These are phyloP conservation scores for Episyrphus balteatus DNA, from an alignment of 1,140 invertebrate genomes.

Conservation along the genomic window DNA sequence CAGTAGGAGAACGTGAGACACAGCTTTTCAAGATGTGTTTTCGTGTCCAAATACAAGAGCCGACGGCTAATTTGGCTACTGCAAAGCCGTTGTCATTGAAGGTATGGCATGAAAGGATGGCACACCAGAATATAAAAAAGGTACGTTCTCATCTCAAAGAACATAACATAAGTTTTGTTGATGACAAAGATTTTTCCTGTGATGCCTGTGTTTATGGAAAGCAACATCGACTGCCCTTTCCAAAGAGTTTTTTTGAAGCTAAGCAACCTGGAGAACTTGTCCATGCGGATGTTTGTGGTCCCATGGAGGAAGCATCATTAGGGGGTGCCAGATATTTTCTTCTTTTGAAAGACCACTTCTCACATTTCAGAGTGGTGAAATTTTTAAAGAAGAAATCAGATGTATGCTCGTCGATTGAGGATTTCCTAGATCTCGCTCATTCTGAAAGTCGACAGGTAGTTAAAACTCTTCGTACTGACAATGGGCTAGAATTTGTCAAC, in stretches of 20 bases:
- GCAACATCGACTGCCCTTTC: constrained; percentile 23
- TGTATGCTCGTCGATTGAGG: constrained; percentile 19
- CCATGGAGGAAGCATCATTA: constrained; percentile 31
- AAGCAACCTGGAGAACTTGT: constrained; percentile 30
- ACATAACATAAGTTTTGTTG: no score
- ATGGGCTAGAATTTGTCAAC: constrained; percentile 36
- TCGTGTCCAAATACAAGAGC: no score
- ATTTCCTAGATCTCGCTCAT: constrained; percentile 27
- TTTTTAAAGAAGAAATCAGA: constrained; percentile 37
- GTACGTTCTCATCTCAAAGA: no score
- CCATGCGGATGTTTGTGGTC: constrained; percentile 36
- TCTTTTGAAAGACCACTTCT: constrained; percentile 36
- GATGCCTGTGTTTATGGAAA: constrained; percentile 35
- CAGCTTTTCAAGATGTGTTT: no score
- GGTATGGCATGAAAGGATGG: no score
- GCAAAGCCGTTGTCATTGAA: no score
- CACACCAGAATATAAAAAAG: no score
- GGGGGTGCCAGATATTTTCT: constrained; percentile 27
- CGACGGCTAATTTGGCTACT: no score
- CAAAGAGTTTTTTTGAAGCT: no score
- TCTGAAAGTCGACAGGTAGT: constrained; percentile 25
- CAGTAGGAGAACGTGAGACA: constrained; percentile 26
- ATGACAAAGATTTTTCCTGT: constrained; percentile 23
- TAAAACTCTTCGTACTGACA: constrained; percentile 35
- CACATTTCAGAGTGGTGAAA: constrained; percentile 28